Conservation (phyloP, 2,888 invertebrate species). For the Peribatodes rhomboidaria region DNA sequence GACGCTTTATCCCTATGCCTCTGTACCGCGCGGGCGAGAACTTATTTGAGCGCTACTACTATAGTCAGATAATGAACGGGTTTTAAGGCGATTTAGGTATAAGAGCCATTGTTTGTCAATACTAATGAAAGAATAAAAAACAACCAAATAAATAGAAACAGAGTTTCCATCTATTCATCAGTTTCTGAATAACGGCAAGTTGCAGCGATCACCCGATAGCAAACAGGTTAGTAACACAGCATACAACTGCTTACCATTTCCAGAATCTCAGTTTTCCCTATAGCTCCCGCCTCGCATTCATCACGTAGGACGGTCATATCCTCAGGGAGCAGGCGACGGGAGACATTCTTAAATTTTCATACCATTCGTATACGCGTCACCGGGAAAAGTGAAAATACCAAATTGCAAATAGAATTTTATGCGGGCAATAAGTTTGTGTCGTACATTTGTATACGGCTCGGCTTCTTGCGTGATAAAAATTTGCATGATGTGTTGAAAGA, state of each 20-base stretch:
- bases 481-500: not conserved
- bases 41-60: too few species aligned
- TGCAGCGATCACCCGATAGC: too few species aligned
- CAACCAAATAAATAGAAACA: too few species aligned
- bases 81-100: too few species aligned
- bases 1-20: too few species aligned
- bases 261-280: slow-evolving; percentile 41
- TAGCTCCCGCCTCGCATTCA: slow-evolving; percentile 61
- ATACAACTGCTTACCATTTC: slow-evolving; percentile 41
- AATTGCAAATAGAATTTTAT: slow-evolving; percentile 72
- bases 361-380: slow-evolving; percentile 60
- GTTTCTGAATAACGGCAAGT: too few species aligned
- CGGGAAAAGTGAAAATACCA: slow-evolving; percentile 75
- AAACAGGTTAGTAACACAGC: slow-evolving; percentile 13
- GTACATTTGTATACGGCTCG: slow-evolving; percentile 5
- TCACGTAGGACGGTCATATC: slow-evolving; percentile 74
- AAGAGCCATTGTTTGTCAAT: too few species aligned
- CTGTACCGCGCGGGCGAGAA: too few species aligned
- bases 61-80: too few species aligned
- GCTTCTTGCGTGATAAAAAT: slow-evolving; percentile 4
- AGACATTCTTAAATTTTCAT: slow-evolving; percentile 81
- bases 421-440: slow-evolving; percentile 47
- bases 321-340: slow-evolving; percentile 65
- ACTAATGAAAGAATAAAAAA: too few species aligned
- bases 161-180: too few species aligned